phyloP scores from a whole-genome alignment of 2,888 invertebrate species.

The Lepas anatifera region DNA sequence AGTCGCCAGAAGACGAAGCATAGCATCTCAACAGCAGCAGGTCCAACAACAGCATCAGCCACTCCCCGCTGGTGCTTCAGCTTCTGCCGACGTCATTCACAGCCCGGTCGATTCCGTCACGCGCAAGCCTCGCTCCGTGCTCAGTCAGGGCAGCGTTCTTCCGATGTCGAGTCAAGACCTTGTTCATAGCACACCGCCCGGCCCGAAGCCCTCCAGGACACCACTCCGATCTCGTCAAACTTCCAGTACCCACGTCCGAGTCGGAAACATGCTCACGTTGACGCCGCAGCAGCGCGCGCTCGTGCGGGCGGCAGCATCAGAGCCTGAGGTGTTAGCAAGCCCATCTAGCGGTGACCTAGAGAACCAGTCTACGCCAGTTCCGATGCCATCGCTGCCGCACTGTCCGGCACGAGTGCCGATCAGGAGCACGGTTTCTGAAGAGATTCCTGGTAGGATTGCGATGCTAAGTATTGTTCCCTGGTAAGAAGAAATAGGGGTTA shows the following conservation, averaged over 20 bases:
- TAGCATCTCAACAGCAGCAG: too few relatives aligned
- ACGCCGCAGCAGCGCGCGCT: not conserved
- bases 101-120: not conserved
- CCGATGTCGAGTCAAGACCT: not conserved
- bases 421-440: not conserved
- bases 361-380: not conserved
- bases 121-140: not conserved
- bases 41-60: not conserved
- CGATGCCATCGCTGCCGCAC: too few relatives aligned
- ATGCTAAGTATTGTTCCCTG: not conserved
- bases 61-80: not conserved
- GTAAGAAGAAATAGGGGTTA: too few relatives aligned
- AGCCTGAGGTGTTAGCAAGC: not conserved
- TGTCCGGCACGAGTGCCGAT: not conserved
- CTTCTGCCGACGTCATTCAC: not conserved
- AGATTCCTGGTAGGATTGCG: not conserved
- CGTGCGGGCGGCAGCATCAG: not conserved
- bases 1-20: too few relatives aligned
- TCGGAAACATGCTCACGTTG: slow-evolving; percentile 1
- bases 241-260: not conserved
- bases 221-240: not conserved
- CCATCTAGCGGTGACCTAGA: not conserved
- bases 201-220: too few relatives aligned
- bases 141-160: not conserved
- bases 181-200: too few relatives aligned